Evolutionary conservation across 2,888 invertebrate genomes (phyloP), one percentile per base, ranked within the genome.

Genomic region (Ariolimax columbianus): DNA sequence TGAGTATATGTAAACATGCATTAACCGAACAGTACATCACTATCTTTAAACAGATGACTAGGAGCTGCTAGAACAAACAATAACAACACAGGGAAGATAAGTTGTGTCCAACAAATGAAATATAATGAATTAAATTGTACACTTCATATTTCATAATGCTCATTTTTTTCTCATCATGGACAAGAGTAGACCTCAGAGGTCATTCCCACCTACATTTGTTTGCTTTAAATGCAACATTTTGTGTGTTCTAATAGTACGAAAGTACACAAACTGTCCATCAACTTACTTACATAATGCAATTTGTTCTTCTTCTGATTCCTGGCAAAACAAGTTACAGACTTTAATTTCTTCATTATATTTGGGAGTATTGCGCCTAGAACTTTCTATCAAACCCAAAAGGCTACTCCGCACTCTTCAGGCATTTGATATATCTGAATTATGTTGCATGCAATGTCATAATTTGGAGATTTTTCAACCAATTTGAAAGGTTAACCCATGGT

Each of bases 1-100:
- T 59, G 68, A 47, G 7, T 63, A 63, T 78, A 23, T 68, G 47
- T 4, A 68, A 68, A 43, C 79, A 79, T 79, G 79, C 79, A 79
- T 66, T 66, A 38, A 14, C 38, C 66, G 36, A 40, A 63, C 0
- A 2, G 1, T 23, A 43, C 33, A 68, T 33, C 23, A 77, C 2
- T 23, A 19, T 40, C 30, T 79, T 43, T 36, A 38, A n/a, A 43
- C 3, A 38, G 19, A 59, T 66, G 43, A 78, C 66, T 43, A 78
- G 3, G 63, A 78, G 40, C 66, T 68, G 17, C 79, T 79, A 68
- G 43, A 14, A 78, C 38, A 78, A 38, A 78, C 63, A 77, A 38
- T 19, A 38, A 59, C 26, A 79, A 40, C 59, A 78, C 17, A 63
- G 14, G 26, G 40, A 55, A 36, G 43, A 23, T 63, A 43, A 66